Evolutionary conservation across 2,888 invertebrate species (phyloP).

Genomic region (Amphipyra tragopoginis): DNA sequence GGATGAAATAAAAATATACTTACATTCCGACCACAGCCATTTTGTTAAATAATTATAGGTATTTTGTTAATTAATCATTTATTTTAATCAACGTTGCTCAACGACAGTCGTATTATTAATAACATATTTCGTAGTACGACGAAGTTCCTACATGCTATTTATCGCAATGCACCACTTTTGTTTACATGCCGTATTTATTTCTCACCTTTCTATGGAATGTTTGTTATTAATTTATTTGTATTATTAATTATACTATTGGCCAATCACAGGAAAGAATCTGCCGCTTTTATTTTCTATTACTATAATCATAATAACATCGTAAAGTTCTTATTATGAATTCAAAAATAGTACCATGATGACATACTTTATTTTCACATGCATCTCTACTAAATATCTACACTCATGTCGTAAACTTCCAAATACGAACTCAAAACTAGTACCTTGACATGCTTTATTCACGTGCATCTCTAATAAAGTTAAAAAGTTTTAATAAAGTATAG

Average conservation of each 20-base stretch:
- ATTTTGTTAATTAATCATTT: neutral
- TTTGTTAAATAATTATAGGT: conserved; percentile 12
- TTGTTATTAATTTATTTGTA: no score
- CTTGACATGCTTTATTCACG: no score
- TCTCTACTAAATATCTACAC: no score
- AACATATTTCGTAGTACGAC: neutral
- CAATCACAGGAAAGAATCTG: neutral
- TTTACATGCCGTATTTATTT: neutral
- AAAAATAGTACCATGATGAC: no score
- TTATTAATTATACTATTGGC: neutral
- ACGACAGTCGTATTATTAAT: neutral
- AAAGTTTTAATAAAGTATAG: no score
- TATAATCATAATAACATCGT: no score
- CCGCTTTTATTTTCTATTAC: neutral
- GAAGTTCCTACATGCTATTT: neutral
- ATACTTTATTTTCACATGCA: no score
- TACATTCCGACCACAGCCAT: conserved; percentile 69
- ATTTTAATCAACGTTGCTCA: neutral
- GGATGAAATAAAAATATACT: conserved; percentile 47
- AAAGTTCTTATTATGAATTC: no score
- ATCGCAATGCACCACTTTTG: conserved; percentile 8
- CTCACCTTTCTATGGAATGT: neutral
- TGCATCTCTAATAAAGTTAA: no score
- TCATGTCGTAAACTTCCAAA: no score
- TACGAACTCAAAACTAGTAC: no score